phyloP scores from a whole-genome alignment of 2,797 vertebrate species.

The Cuniculus paca region DNA sequence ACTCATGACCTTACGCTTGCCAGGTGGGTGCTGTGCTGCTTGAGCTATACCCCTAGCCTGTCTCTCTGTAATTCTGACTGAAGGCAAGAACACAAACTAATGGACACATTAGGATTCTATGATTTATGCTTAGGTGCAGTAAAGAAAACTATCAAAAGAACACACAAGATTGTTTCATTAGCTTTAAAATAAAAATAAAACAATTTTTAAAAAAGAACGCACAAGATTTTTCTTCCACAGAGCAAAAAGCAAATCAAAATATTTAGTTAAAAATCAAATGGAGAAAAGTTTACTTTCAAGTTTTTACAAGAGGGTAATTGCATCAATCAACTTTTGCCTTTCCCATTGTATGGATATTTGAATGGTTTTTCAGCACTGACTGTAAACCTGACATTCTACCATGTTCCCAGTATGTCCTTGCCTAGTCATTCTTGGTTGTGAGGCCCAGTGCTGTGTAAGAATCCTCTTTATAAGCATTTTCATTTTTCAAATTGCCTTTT shows the following conservation, averaged over 20 bases:
- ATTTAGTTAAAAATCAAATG: slow-evolving; percentile 36
- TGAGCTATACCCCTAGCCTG: too few relatives aligned
- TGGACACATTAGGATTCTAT: neutral
- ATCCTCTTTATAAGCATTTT: neutral
- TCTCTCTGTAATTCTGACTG: neutral
- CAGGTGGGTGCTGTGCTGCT: too few relatives aligned
- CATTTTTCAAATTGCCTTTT: slow-evolving; percentile 23
- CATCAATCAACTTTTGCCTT: neutral
- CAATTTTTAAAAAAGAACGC: neutral
- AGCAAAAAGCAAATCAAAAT: neutral
- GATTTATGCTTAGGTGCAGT: neutral
- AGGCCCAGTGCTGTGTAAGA: neutral
- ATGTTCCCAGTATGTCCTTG: neutral
- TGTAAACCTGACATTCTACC: neutral
- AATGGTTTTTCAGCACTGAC: neutral
- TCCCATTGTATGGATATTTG: neutral
- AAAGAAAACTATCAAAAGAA: neutral
- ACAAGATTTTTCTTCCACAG: neutral
- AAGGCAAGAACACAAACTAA: neutral
- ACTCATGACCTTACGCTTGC: too few relatives aligned
- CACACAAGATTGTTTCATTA: too few relatives aligned
- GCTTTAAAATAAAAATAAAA: too few relatives aligned
- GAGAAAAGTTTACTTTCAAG: neutral
- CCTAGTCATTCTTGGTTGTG: neutral
- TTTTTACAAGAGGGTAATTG: neutral